Conservation (phyloP, 2,797 vertebrate species). For the Tolypeutes matacus region DNA sequence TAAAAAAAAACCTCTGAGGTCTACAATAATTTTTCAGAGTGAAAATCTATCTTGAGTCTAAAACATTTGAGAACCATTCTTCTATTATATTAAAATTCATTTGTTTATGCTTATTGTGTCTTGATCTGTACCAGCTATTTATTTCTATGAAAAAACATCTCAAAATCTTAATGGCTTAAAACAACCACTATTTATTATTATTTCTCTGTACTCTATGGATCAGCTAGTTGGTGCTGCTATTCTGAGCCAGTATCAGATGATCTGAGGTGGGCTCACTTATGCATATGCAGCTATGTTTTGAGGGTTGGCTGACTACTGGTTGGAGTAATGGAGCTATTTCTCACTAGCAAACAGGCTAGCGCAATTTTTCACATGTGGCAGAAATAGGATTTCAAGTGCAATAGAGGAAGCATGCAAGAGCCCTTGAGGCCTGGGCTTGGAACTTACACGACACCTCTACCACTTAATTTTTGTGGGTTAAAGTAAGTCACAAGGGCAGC, state of each 20-base stretch:
- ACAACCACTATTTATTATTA: background rate
- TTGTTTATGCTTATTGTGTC: background rate
- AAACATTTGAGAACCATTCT: background rate
- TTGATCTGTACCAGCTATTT: background rate
- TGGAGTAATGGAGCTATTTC: background rate
- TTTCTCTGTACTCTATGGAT: background rate
- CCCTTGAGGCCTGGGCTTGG: background rate
- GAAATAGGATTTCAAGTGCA: too few relatives aligned
- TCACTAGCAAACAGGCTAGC: background rate
- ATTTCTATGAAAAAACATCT: background rate
- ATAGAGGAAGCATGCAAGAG: background rate
- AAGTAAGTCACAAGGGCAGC: background rate
- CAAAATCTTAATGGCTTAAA: background rate
- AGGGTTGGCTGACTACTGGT: background rate
- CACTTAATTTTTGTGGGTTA: background rate
- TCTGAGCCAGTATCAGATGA: too few relatives aligned
- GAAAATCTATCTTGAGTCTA: background rate
- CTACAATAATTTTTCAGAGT: background rate
- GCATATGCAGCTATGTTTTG: background rate
- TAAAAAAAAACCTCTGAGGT: background rate
- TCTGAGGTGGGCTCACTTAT: background rate
- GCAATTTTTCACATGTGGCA: too few relatives aligned
- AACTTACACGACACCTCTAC: background rate
- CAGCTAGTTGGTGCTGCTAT: background rate
- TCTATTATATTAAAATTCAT: background rate